A percentile compares a stretch with the other conserved stretches of the same genome.
phyloP scores from a whole-genome alignment of 2,113 vertebrate species.

The Xiphophorus couchianus region DNA sequence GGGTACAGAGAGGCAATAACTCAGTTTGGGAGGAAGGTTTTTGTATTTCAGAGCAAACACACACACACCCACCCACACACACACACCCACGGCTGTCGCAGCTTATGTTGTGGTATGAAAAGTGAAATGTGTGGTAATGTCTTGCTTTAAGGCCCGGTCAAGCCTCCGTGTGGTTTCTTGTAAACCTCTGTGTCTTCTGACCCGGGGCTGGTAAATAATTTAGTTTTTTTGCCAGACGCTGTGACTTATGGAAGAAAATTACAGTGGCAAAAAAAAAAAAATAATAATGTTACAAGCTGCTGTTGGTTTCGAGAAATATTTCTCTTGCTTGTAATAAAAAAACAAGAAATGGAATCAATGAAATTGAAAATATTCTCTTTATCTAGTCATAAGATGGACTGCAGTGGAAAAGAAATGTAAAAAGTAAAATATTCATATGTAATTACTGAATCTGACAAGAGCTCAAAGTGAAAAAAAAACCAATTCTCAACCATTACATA shows the following conservation, averaged over 20 bases:
- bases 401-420: too few species aligned
- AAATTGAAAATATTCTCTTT: too few species aligned
- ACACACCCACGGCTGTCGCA: not conserved
- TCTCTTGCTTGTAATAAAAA: too few species aligned
- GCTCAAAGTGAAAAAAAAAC: too few species aligned
- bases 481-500: too few species aligned
- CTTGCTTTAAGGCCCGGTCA: slow-evolving; percentile 2
- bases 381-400: too few species aligned
- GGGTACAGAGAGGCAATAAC: not conserved
- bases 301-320: too few species aligned
- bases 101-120: slow-evolving; percentile 25
- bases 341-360: too few species aligned
- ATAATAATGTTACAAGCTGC: not conserved
- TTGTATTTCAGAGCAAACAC: not conserved
- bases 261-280: not conserved
- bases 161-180: not conserved
- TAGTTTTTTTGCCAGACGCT: not conserved
- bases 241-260: not conserved
- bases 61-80: not conserved
- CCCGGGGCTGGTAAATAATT: not conserved
- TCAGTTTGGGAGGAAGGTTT: not conserved
- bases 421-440: too few species aligned
- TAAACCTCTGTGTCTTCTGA: not conserved
- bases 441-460: too few species aligned
- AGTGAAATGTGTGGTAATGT: slow-evolving; percentile 29